Evolutionary conservation across 2,888 invertebrate genomes (phyloP).

Genomic region (Calliphora vomitoria): DNA sequence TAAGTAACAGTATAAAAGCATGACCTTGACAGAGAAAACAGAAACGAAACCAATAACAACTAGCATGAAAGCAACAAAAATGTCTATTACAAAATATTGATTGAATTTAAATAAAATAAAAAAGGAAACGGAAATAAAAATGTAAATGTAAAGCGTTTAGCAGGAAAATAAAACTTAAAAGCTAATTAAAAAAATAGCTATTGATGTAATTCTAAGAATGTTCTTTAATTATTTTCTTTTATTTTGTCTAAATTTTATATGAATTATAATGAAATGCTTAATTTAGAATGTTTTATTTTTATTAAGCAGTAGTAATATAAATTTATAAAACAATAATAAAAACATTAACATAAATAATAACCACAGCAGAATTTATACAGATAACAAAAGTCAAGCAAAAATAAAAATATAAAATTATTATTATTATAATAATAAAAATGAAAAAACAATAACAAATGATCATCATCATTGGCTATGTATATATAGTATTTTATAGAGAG

Average conservation of each 20-base stretch:
- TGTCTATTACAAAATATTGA: conserved; percentile 45
- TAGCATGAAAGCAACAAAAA: conserved; percentile 12
- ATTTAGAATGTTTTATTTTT: not conserved
- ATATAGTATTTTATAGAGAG: conserved; percentile 42
- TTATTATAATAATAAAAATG: conserved; percentile 13
- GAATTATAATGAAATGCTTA: too few species aligned
- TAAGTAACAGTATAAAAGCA: conserved; percentile 25
- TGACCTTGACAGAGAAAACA: conserved; percentile 68
- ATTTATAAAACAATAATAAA: too few species aligned
- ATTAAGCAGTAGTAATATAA: too few species aligned
- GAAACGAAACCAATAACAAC: not conserved
- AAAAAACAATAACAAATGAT: conserved; percentile 45
- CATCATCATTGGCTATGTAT: conserved; percentile 19
- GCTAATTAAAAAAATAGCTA: not conserved
- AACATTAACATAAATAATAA: not conserved
- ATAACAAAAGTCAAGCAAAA: conserved; percentile 1
- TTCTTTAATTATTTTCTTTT: too few species aligned
- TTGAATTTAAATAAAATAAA: conserved; percentile 28
- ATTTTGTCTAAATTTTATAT: too few species aligned
- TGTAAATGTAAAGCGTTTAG: not conserved
- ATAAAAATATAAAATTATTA: not conserved
- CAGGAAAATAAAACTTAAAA: not conserved
- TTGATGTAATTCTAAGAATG: too few species aligned
- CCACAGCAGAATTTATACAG: not conserved
- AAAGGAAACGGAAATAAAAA: conserved; percentile 15